These are phyloP conservation scores for Pionites leucogaster DNA, from an alignment of 2,113 vertebrate genomes.

Conservation along the genomic window DNA sequence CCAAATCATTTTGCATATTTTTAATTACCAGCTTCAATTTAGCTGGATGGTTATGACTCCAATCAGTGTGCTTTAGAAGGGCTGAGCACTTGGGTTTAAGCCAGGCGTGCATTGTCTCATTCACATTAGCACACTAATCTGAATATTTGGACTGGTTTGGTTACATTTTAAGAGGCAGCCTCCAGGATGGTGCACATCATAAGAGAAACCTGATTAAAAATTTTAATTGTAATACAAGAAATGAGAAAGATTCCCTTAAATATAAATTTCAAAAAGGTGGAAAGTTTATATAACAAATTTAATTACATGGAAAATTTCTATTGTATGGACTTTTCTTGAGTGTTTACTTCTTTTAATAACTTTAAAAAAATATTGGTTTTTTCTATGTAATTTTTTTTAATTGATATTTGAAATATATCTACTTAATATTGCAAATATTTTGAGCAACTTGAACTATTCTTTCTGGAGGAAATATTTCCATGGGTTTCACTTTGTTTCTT, in stretches of 20 bases:
- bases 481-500: background rate
- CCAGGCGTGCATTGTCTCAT: constrained; percentile 18
- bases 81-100: constrained; percentile 29
- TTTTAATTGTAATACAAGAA: background rate
- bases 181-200: background rate
- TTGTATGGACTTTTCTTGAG: background rate
- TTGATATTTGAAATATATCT: background rate
- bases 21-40: constrained; percentile 63
- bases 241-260: background rate
- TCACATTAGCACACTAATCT: background rate
- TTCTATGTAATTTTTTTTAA: background rate
- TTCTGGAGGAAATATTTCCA: background rate
- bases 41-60: constrained; percentile 50
- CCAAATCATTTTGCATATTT: constrained; percentile 64
- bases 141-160: background rate
- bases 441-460: background rate
- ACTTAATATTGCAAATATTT: background rate
- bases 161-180: background rate
- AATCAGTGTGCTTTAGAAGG: constrained; percentile 52
- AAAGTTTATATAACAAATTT: background rate
- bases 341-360: background rate
- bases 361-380: background rate
- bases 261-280: background rate
- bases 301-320: background rate
- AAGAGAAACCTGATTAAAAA: background rate